Evolutionary conservation across 37 sponge, comb jelly and placozoan genomes (phyloP).

Genomic region (Eunapius fragilis): DNA sequence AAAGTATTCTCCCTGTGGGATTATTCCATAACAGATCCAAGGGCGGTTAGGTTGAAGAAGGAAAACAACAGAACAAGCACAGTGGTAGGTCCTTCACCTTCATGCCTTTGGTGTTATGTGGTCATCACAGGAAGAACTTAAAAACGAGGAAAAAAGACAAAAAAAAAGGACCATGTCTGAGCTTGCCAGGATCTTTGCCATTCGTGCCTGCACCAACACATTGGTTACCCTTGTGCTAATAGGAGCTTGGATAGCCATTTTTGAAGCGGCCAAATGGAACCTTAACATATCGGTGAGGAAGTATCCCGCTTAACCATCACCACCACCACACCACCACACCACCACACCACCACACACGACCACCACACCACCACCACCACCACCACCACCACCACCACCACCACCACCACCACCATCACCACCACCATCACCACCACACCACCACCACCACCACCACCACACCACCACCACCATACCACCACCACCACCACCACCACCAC

Average conservation of each 20-base stretch:
- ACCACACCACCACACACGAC: too few species aligned
- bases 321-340: too few species aligned
- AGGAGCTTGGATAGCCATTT: slow-evolving; percentile 67
- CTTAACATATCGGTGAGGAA: not conserved
- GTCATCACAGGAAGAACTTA: slow-evolving; percentile 62
- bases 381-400: too few species aligned
- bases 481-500: too few species aligned
- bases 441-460: too few species aligned
- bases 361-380: too few species aligned
- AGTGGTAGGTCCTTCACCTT: slow-evolving; percentile 38
- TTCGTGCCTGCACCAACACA: slow-evolving; percentile 68
- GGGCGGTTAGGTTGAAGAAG: slow-evolving; percentile 62
- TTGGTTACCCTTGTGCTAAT: slow-evolving; percentile 57
- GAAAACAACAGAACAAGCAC: slow-evolving; percentile 67
- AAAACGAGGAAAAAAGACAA: slow-evolving; percentile 34
- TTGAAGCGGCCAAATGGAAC: slow-evolving; percentile 35
- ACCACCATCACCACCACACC: too few species aligned
- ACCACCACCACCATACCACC: too few species aligned
- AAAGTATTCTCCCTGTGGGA: slow-evolving; percentile 92
- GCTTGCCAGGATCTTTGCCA: slow-evolving; percentile 33
- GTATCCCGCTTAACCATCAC: too few species aligned
- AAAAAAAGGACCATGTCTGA: slow-evolving; percentile 38
- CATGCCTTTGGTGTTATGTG: not conserved
- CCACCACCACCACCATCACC: too few species aligned
- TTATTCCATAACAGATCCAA: slow-evolving; percentile 74